phyloP scores from a whole-genome alignment of 2,797 vertebrate genomes.

The Micromesistius poutassou region DNA sequence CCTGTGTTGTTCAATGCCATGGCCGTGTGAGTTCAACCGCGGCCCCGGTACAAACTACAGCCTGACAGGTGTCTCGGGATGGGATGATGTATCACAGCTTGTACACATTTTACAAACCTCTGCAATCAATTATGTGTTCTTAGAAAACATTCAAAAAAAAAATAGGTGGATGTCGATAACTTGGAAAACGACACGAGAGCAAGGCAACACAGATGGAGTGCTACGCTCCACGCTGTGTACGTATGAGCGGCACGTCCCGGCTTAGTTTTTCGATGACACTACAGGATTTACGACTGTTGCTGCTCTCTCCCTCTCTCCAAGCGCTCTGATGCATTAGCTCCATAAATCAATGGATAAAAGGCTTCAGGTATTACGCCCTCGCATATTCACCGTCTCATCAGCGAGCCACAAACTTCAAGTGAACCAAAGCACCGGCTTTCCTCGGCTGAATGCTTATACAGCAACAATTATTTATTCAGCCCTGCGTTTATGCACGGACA shows the following conservation, averaged over 20 bases:
- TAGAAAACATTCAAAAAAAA: no score
- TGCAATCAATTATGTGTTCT: no score
- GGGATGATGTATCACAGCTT: neutral
- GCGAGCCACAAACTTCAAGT: neutral
- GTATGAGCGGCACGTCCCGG: neutral
- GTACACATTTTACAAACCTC: no score
- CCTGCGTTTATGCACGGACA: neutral
- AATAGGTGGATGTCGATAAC: neutral
- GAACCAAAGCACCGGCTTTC: neutral
- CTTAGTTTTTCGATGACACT: neutral
- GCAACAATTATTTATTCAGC: neutral
- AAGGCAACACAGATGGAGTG: neutral
- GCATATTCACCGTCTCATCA: neutral
- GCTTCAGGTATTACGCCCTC: neutral
- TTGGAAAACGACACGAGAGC: neutral
- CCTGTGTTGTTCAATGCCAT: constrained; percentile 44
- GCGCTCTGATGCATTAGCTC: neutral
- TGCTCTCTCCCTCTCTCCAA: neutral
- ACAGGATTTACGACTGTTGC: neutral
- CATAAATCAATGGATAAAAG: neutral
- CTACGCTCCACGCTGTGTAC: neutral
- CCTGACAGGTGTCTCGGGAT: no score
- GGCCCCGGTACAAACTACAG: no score
- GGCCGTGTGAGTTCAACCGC: neutral
- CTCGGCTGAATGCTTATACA: neutral